Base-by-base conservation (phyloP, 1,140 invertebrate genomes). In the Rhysida immarginata region DNA sequence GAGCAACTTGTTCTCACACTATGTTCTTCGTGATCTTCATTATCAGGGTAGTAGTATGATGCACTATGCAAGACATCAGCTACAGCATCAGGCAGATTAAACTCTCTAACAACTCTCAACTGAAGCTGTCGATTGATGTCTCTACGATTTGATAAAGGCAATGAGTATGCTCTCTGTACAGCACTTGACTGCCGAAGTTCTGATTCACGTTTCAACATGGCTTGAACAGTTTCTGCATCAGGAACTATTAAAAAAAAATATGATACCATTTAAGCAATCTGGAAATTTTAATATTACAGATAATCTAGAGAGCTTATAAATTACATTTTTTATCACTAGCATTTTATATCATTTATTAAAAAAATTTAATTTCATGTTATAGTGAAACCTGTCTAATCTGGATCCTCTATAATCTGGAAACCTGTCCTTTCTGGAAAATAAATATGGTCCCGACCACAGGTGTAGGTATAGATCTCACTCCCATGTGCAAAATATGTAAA, bases 11-110 rank as follows among this genome's bases (percentile, higher is more conserved):
- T 8, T 11, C 21, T 8, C 18, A 46, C 16, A 16, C 20, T 20
- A 46, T 5, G 5, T 16, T 18, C 44, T 5, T 46, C 44, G 5
- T 8, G 18, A 11, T 18, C 21, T 5, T 46, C 44, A 13, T 5
- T 5, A 8, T 46, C 44, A 2, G 55, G n/a, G 25, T 42, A 56
- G 25, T 50, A 56, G 18, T 56, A 42, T 18, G 46, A 11, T 2
- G 55, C 55, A 23, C 45, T 56, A 65, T 89, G 84, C 26, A 92
- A 70, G 44, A 90, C 77, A 69, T 93, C 85, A 0, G 88, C 85
- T 13, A 92, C 87, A 8, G 83, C 78, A 69, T 96, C 93, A 0
- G 93, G 93, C 41, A 94, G 76, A 66, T 92, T 92, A 69, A 94
- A 92, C 69, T 96, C 92, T 29, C 93, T 76, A 0, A 95, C 91